Evolutionary conservation across 2,888 invertebrate genomes (phyloP).

Genomic region (Caenorhabditis parvicauda): DNA sequence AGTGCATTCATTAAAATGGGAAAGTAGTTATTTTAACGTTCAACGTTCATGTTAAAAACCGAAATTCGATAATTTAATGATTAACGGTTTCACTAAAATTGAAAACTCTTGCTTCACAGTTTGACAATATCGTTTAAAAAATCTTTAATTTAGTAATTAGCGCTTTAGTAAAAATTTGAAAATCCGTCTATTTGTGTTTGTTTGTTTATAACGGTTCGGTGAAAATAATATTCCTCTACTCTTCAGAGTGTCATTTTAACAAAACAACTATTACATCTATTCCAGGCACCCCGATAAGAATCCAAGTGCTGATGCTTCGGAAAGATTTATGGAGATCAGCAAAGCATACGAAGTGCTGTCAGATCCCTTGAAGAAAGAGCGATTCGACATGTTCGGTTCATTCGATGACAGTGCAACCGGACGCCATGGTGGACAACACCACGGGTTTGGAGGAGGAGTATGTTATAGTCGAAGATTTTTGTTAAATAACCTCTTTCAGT

Average conservation of each 20-base stretch:
- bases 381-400: conserved; percentile 56
- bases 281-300: conserved; percentile 61
- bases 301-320: conserved; percentile 43
- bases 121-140: too few relatives aligned
- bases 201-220: background rate
- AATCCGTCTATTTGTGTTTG: too few relatives aligned
- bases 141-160: background rate
- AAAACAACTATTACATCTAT: background rate
- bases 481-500: conserved; percentile 22
- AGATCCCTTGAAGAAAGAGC: conserved; percentile 43
- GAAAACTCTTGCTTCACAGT: too few relatives aligned
- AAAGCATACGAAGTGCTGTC: conserved; percentile 57
- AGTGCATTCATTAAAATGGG: too few relatives aligned
- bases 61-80: too few relatives aligned
- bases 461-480: too few relatives aligned
- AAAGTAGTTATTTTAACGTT: too few relatives aligned
- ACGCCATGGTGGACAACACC: conserved; percentile 8
- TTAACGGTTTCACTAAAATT: too few relatives aligned
- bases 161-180: background rate
- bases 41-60: too few relatives aligned
- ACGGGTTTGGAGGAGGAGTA: conserved; percentile 17
- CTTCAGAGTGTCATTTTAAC: background rate
- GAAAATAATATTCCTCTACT: background rate
- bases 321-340: conserved; percentile 54
- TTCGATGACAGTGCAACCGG: conserved; percentile 42